These are phyloP conservation scores for Ophiodon elongatus DNA, from an alignment of 2,113 vertebrate genomes.

Conservation along the genomic window DNA sequence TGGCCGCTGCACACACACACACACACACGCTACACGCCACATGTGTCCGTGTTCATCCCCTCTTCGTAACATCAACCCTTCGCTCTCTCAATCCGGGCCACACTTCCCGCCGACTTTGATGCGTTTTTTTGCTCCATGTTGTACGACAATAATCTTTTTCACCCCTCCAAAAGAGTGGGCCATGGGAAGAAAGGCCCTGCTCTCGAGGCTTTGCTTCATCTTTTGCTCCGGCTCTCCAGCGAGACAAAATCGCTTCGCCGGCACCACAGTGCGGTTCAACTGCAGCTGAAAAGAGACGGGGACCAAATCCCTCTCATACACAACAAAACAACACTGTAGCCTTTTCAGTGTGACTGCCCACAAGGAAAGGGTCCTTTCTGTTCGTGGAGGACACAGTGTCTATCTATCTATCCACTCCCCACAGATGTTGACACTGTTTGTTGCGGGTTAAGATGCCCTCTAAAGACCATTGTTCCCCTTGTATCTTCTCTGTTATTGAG, in stretches of 20 bases:
- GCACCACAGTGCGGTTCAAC: slow-evolving; percentile 86
- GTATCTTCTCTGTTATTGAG: slow-evolving; percentile 92
- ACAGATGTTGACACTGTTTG: slow-evolving; percentile 97
- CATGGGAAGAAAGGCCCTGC: slow-evolving; percentile 75
- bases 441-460: slow-evolving; percentile 92
- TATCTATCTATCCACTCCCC: slow-evolving; percentile 79
- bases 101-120: slow-evolving; percentile 76
- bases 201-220: slow-evolving; percentile 76
- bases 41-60: slow-evolving; percentile 70
- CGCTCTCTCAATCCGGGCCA: slow-evolving; percentile 71
- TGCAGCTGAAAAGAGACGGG: slow-evolving; percentile 84
- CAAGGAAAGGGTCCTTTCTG: slow-evolving; percentile 85
- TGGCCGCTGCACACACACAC: slow-evolving; percentile 63
- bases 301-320: slow-evolving; percentile 84
- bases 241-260: slow-evolving; percentile 83
- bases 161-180: slow-evolving; percentile 70
- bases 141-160: slow-evolving; percentile 84
- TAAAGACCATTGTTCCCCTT: slow-evolving; percentile 93
- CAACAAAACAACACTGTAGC: slow-evolving; percentile 89
- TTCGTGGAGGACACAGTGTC: slow-evolving; percentile 74
- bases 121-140: slow-evolving; percentile 56
- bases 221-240: slow-evolving; percentile 71
- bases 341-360: slow-evolving; percentile 86
- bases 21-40: slow-evolving; percentile 54
- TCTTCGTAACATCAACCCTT: slow-evolving; percentile 69